A percentile compares a stretch with the other conserved stretches of the same genome.
Conservation (phyloP, 2,888 invertebrate species). For the Pycnomerus fuliginosus region DNA sequence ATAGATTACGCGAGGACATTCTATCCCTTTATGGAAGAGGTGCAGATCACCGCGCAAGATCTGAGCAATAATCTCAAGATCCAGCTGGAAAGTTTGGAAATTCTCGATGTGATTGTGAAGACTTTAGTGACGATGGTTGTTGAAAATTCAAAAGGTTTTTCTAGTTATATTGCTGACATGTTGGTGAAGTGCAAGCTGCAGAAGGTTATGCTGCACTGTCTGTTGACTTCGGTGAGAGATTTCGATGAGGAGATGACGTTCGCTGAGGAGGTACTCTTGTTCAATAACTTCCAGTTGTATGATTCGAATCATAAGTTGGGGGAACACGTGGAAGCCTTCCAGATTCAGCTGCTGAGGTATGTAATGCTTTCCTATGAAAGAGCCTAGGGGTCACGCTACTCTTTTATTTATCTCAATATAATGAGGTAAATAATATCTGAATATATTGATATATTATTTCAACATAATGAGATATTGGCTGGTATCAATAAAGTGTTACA, state of each 20-base stretch:
- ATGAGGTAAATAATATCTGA: no score
- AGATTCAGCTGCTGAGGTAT: slow-evolving; percentile 64
- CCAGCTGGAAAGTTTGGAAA: slow-evolving; percentile 73
- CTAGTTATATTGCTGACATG: slow-evolving; percentile 73
- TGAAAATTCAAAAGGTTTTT: slow-evolving; percentile 74
- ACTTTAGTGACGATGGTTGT: slow-evolving; percentile 73
- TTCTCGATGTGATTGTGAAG: slow-evolving; percentile 69
- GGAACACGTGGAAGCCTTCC: slow-evolving; percentile 68
- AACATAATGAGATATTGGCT: no score
- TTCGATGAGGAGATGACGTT: slow-evolving; percentile 62
- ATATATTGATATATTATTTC: no score
- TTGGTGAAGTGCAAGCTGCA: slow-evolving; percentile 78
- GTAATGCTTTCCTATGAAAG: slow-evolving; percentile 14
- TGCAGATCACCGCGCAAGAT: slow-evolving; percentile 57
- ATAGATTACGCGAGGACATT: slow-evolving; percentile 80
- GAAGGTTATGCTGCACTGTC: slow-evolving; percentile 77
- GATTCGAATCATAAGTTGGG: slow-evolving; percentile 60
- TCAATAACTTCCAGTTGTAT: slow-evolving; percentile 66
- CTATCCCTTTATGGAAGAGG: slow-evolving; percentile 69
- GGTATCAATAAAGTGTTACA: no score
- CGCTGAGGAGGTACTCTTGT: slow-evolving; percentile 72
- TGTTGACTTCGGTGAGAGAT: slow-evolving; percentile 72
- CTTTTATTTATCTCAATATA: no score
- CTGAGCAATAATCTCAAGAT: slow-evolving; percentile 75
- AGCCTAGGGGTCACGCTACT: no score